phyloP scores from a whole-genome alignment of 2,113 vertebrate species.

The Desmodus rotundus region DNA sequence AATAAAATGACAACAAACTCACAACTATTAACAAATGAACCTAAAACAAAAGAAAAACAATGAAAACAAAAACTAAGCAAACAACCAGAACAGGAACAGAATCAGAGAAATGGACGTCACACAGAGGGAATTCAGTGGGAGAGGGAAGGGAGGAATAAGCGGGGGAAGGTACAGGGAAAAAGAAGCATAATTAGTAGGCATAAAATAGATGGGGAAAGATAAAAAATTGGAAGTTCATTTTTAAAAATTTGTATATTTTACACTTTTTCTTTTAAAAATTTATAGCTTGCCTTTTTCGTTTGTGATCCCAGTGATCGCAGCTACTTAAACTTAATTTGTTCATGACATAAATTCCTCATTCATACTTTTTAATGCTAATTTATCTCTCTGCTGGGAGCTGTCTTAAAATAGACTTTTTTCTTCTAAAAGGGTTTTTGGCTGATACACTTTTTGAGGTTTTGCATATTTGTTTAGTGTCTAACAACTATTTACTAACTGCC shows the following conservation, averaged over 20 bases:
- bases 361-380: not conserved
- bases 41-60: no score
- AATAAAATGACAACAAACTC: no score
- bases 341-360: not conserved
- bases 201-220: no score
- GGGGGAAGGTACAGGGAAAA: no score
- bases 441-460: not conserved
- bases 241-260: not conserved
- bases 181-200: no score
- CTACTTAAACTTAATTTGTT: slow-evolving; percentile 30
- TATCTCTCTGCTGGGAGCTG: not conserved
- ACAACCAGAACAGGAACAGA: no score
- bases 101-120: no score
- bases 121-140: no score
- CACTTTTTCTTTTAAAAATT: not conserved
- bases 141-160: no score
- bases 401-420: slow-evolving; percentile 6
- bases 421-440: not conserved
- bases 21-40: no score
- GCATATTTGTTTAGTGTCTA: not conserved
- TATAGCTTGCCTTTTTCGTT: slow-evolving; percentile 34
- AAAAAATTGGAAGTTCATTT: not conserved
- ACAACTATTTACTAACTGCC: not conserved
- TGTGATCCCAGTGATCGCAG: not conserved
- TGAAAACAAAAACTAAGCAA: no score